Evolutionary conservation across 2,797 vertebrate genomes (phyloP).

Genomic region (Acipenser transmontanus): DNA sequence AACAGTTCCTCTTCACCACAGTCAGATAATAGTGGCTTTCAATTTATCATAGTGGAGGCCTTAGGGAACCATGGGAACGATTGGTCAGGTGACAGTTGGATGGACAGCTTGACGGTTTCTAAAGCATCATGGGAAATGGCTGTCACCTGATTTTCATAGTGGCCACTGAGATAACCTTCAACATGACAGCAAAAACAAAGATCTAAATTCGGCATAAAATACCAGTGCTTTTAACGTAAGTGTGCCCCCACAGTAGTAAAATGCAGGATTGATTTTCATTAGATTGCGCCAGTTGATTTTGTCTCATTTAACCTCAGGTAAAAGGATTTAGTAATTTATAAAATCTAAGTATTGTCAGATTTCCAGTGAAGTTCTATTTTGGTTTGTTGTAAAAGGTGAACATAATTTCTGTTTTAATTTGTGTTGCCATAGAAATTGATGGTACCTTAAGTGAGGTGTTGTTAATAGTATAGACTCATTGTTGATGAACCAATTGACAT

Average conservation of each 20-base stretch:
- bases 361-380: too few species aligned
- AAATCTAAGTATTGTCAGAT: too few species aligned
- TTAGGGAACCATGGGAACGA: conserved; percentile 82
- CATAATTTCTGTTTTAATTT: conserved; percentile 38
- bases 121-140: conserved; percentile 93
- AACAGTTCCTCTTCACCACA: conserved; percentile 83
- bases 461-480: too few species aligned
- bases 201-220: conserved; percentile 53
- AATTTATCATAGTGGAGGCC: conserved; percentile 72
- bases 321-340: too few species aligned
- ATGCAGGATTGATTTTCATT: neutral
- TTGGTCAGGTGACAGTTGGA: conserved; percentile 87
- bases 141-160: conserved; percentile 92
- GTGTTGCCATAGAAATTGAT: conserved; percentile 12
- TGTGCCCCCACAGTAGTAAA: conserved; percentile 6
- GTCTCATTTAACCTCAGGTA: neutral
- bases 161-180: conserved; percentile 95
- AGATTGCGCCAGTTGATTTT: neutral
- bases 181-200: conserved; percentile 84
- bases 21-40: conserved; percentile 81
- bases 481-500: too few species aligned
- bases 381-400: neutral
- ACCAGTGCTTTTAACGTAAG: conserved; percentile 40
- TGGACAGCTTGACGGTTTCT: conserved; percentile 92
- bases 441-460: too few species aligned